These are phyloP conservation scores for human (Homo sapiens) DNA, from an alignment of 2,113 vertebrate genomes.

Conservation along the genomic window DNA sequence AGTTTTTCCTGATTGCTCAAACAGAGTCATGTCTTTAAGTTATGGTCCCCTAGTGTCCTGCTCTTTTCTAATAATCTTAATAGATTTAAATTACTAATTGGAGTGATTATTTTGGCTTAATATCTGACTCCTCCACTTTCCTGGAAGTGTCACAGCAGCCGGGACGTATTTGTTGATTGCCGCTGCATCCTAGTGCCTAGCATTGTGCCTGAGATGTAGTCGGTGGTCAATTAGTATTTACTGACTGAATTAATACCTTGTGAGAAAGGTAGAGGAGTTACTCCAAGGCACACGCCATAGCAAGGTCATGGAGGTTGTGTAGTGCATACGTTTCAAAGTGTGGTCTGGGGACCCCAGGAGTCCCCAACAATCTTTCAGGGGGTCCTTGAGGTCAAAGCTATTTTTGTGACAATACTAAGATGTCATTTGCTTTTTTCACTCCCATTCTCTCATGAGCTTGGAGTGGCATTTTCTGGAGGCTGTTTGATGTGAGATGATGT, in stretches of 20 bases:
- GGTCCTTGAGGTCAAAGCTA: neutral
- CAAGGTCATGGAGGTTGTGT: neutral
- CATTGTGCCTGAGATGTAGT: too few relatives aligned
- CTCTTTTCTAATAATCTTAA: neutral
- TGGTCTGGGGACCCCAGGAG: neutral
- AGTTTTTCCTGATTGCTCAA: neutral
- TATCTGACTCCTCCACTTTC: neutral
- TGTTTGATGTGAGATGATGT: accelerated
- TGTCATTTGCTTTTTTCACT: neutral
- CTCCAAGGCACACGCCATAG: neutral
- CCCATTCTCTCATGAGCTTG: accelerated
- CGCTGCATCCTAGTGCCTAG: neutral
- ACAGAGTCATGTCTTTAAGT: neutral
- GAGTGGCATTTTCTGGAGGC: neutral
- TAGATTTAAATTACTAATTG: neutral
- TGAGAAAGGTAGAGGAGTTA: too few relatives aligned
- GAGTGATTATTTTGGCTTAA: neutral
- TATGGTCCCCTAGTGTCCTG: neutral
- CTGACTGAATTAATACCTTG: accelerated
- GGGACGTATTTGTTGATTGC: neutral
- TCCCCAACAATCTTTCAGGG: neutral
- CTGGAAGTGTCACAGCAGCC: neutral
- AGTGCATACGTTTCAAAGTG: neutral
- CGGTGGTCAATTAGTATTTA: neutral
- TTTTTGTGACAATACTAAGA: neutral